phyloP scores from a whole-genome alignment of 2,113 vertebrate species.

The Pheucticus melanocephalus region DNA sequence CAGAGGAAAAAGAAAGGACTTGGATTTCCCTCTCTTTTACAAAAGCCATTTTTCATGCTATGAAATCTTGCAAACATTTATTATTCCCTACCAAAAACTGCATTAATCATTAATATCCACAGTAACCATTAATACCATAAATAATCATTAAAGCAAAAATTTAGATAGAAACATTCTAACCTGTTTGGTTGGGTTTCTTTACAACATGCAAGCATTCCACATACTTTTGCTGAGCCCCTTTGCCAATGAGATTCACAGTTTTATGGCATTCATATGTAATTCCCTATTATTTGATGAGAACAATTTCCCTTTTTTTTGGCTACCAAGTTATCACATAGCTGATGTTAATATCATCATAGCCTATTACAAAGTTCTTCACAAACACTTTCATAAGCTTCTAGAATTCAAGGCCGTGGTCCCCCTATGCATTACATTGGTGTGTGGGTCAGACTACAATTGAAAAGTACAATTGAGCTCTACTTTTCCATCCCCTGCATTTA shows the following conservation, averaged over 20 bases:
- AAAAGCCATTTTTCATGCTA: background rate
- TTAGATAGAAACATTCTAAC: background rate
- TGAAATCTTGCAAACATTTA: background rate
- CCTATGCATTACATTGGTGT: background rate
- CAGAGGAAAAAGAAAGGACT: background rate
- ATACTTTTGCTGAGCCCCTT: background rate
- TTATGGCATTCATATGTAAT: background rate
- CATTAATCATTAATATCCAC: background rate
- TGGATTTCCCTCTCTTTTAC: background rate
- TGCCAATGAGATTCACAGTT: background rate
- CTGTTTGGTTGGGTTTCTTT: background rate
- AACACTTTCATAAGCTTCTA: background rate
- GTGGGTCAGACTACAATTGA: background rate
- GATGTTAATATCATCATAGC: background rate
- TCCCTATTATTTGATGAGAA: background rate
- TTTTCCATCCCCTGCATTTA: background rate
- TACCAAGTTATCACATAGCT: background rate
- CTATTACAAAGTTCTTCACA: background rate
- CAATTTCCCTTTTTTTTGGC: background rate
- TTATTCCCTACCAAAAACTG: background rate
- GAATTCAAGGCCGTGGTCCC: accelerated
- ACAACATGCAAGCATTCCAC: background rate
- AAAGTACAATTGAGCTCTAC: background rate
- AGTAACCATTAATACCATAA: background rate
- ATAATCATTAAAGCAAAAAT: background rate